Evolutionary conservation across 2,797 vertebrate genomes (phyloP).

Genomic region (Silurus aristotelis): DNA sequence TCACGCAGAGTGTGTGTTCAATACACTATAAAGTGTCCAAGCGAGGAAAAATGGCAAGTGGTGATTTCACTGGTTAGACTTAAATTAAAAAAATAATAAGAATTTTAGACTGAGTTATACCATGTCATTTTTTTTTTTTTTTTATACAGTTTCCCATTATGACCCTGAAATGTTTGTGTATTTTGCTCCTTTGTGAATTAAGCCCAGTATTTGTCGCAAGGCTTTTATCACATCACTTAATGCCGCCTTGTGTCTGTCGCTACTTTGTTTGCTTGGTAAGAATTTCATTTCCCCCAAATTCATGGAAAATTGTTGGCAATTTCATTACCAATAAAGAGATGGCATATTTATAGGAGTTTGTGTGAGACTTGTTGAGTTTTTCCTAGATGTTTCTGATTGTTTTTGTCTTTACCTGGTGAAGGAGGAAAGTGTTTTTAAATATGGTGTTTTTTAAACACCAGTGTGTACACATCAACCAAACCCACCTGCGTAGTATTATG

Average conservation of each 20-base stretch:
- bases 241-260: slow-evolving; percentile 39
- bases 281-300: slow-evolving; percentile 24
- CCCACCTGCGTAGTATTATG: no score
- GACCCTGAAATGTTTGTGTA: slow-evolving; percentile 49
- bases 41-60: neutral
- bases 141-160: neutral
- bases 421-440: neutral
- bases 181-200: slow-evolving; percentile 39
- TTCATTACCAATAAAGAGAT: slow-evolving; percentile 58
- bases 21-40: neutral
- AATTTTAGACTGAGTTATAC: slow-evolving; percentile 46
- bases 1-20: neutral
- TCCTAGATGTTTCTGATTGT: neutral
- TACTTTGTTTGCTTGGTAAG: slow-evolving; percentile 16
- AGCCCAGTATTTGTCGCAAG: neutral
- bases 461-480: neutral
- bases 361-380: neutral
- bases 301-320: slow-evolving; percentile 39
- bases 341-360: slow-evolving; percentile 58
- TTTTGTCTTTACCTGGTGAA: neutral
- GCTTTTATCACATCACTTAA: neutral
- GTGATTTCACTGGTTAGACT: neutral
- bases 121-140: slow-evolving; percentile 37
- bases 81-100: neutral
- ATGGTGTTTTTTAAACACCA: no score